phyloP scores from a whole-genome alignment of 2,113 vertebrate species.

The Nyctibius bracteatus region DNA sequence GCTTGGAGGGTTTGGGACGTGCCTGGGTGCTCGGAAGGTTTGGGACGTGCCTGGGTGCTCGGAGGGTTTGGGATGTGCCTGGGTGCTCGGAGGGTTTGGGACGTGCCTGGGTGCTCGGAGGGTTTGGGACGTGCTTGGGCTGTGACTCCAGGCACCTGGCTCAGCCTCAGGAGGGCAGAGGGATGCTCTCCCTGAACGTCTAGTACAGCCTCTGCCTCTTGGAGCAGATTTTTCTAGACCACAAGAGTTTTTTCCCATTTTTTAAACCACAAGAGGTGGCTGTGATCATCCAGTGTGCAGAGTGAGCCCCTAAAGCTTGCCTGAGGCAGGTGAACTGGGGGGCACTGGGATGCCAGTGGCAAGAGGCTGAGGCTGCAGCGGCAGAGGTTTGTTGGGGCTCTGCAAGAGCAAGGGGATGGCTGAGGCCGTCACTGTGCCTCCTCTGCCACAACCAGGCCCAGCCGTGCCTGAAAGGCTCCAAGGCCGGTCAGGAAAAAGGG shows the following conservation, averaged over 20 bases:
- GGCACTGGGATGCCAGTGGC: not conserved
- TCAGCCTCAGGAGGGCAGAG: not conserved
- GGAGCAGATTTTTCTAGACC: not conserved
- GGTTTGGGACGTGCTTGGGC: not conserved
- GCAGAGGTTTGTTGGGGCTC: not conserved
- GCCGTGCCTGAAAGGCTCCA: not conserved
- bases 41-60: fast-evolving
- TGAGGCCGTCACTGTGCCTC: not conserved
- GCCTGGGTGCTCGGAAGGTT: fast-evolving
- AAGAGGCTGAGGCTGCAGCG: not conserved
- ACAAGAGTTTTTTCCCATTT: not conserved
- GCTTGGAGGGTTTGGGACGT: fast-evolving
- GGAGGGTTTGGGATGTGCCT: fast-evolving
- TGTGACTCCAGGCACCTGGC: fast-evolving
- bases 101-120: fast-evolving
- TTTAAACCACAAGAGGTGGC: not conserved
- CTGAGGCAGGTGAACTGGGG: not conserved
- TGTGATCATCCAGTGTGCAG: not conserved
- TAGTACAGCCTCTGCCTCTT: not conserved
- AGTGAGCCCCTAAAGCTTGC: not conserved
- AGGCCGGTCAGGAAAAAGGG: no score
- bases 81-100: not conserved
- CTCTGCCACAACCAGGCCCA: not conserved
- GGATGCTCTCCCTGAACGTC: not conserved
- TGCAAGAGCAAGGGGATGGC: not conserved